Evolutionary conservation across 2,888 invertebrate genomes (phyloP).

Genomic region (Syrista parreyssii): DNA sequence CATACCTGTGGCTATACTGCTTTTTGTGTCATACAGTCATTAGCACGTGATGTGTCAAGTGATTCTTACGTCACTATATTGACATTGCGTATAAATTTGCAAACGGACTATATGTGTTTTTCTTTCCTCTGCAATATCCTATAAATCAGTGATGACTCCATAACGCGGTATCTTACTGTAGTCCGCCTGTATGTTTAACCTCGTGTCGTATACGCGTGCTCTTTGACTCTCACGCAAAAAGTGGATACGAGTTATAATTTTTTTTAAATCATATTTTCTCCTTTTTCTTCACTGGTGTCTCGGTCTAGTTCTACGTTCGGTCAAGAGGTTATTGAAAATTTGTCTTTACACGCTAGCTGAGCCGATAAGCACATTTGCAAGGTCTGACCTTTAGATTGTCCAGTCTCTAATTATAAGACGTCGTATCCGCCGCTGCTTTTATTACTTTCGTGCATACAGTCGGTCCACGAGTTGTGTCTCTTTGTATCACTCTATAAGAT

Average conservation of each 20-base stretch:
- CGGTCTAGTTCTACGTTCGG: neutral
- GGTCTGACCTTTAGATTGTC: neutral
- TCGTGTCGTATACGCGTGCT: neutral
- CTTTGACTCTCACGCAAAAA: neutral
- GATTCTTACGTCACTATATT: neutral
- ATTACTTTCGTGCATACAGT: no score
- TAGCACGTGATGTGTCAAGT: neutral
- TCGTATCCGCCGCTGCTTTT: neutral
- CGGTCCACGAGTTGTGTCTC: no score
- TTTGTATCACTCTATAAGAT: neutral
- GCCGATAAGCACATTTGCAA: neutral
- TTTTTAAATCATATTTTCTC: neutral
- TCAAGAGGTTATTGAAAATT: neutral
- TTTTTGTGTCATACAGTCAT: neutral
- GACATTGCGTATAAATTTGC: no score
- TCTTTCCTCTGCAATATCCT: neutral
- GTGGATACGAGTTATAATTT: neutral
- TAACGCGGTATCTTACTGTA: neutral
- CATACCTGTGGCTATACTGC: neutral
- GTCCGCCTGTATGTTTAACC: neutral
- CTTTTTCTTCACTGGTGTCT: neutral
- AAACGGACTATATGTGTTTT: no score
- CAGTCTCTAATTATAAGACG: neutral
- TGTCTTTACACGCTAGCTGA: neutral
- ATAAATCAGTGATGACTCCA: neutral